These are phyloP conservation scores for Notocelia uddmanniana DNA, from an alignment of 2,888 invertebrate genomes.

Conservation along the genomic window DNA sequence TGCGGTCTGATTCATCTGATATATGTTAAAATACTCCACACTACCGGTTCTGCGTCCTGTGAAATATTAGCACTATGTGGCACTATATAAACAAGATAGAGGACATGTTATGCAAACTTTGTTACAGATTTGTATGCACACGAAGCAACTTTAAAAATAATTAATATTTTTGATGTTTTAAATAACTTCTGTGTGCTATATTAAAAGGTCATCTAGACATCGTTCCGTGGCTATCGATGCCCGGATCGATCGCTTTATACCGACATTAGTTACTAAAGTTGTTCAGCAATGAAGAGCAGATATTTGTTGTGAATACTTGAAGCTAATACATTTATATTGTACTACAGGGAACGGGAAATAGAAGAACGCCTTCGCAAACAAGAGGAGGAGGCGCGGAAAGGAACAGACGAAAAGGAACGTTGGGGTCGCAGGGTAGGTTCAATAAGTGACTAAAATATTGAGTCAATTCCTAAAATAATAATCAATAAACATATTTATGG, in stretches of 20 bases:
- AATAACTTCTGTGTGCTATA: conserved; percentile 64
- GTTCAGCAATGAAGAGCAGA: not conserved
- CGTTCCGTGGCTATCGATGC: conserved; percentile 57
- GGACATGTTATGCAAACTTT: not conserved
- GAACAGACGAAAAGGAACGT: conserved; percentile 75
- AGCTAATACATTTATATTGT: not conserved
- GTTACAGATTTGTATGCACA: conserved; percentile 56
- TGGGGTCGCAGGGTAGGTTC: conserved; percentile 75
- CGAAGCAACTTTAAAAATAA: conserved; percentile 57
- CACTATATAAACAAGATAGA: not conserved
- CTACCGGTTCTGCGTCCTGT: not conserved
- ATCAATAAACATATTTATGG: too few relatives aligned
- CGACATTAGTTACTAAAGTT: conserved; percentile 57
- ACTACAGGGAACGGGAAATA: conserved; percentile 92
- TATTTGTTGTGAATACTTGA: not conserved
- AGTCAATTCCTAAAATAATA: not conserved
- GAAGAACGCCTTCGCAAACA: conserved; percentile 93
- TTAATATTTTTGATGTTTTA: conserved; percentile 56
- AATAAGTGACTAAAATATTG: not conserved
- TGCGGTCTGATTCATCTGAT: too few relatives aligned
- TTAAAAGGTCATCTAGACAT: conserved; percentile 71
- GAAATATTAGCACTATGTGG: not conserved
- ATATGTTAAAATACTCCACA: not conserved
- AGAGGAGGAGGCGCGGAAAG: conserved; percentile 77
- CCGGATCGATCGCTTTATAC: conserved; percentile 73